Evolutionary conservation across 2,888 invertebrate genomes (phyloP).

Genomic region (Caradrina clavipalpis): DNA sequence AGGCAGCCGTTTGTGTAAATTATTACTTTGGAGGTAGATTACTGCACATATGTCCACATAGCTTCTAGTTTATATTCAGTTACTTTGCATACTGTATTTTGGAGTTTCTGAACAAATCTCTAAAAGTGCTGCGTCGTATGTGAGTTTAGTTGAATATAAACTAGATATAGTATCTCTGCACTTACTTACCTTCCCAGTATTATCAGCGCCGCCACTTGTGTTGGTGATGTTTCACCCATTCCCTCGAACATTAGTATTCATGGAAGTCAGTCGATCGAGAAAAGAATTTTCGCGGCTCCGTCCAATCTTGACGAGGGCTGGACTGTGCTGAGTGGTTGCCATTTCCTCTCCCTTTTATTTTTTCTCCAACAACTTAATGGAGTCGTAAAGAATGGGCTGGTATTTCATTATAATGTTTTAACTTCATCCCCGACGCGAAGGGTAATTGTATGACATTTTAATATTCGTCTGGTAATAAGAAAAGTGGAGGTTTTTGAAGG

Average conservation of each 20-base stretch:
- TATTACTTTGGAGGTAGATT: conserved; percentile 68
- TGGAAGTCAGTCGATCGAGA: conserved; percentile 89
- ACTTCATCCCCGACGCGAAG: conserved; percentile 73
- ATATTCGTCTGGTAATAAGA: conserved; percentile 43
- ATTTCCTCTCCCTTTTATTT: conserved; percentile 87
- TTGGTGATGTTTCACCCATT: conserved; percentile 78
- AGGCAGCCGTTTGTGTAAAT: conserved; percentile 76
- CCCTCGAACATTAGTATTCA: conserved; percentile 88
- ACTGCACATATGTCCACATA: conserved; percentile 55
- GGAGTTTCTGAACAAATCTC: conserved; percentile 52
- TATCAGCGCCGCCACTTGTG: conserved; percentile 80
- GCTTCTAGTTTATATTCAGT: conserved; percentile 53
- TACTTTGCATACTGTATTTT: conserved; percentile 53
- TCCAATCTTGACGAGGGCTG: conserved; percentile 84
- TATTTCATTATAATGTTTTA: conserved; percentile 87
- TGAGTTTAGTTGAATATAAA: conserved; percentile 15
- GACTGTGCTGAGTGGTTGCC: conserved; percentile 85
- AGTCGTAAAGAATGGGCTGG: conserved; percentile 85
- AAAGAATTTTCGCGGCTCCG: conserved; percentile 87
- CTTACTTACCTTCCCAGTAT: conserved; percentile 73
- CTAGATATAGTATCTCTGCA: conserved; percentile 55
- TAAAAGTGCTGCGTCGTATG: conserved; percentile 15
- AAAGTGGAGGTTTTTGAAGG: conserved; percentile 23
- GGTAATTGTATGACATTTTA: conserved; percentile 73
- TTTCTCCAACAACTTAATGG: conserved; percentile 88